Percentiles rank a stretch among this genome's conserved stretches.
Evolutionary conservation across 1,140 invertebrate species (phyloP).

Genomic region (Acromyrmex charruanus): DNA sequence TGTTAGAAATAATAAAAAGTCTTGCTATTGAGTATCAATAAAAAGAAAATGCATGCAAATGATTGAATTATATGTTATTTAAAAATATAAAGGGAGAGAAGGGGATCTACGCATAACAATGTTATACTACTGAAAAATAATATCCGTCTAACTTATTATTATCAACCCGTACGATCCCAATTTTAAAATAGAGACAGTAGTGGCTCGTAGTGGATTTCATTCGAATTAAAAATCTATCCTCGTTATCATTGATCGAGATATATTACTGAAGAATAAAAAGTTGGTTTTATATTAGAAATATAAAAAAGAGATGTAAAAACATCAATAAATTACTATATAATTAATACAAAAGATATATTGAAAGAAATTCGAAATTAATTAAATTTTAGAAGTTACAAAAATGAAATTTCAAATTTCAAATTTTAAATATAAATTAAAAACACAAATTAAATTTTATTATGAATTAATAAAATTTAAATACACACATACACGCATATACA

Average conservation of each 20-base stretch:
- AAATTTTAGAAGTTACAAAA: background rate
- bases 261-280: background rate
- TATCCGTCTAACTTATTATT: slow-evolving; percentile 10
- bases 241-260: background rate
- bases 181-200: background rate
- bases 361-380: background rate
- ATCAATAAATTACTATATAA: background rate
- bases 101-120: background rate
- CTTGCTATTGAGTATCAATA: background rate
- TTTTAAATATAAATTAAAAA: background rate
- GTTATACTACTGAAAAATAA: background rate
- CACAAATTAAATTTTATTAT: background rate
- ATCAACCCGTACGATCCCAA: background rate
- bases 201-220: background rate
- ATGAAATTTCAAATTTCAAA: background rate
- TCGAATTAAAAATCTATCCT: background rate
- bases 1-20: background rate
- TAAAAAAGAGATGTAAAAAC: background rate
- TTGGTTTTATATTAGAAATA: too few relatives aligned
- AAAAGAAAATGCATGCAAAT: background rate
- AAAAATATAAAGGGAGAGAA: background rate
- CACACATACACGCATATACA: too few relatives aligned
- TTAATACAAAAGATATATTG: background rate
- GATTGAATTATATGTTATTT: background rate
- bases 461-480: background rate